These are phyloP conservation scores for Rhinichthys klamathensis DNA, from an alignment of 2,113 vertebrate genomes.

Conservation along the genomic window DNA sequence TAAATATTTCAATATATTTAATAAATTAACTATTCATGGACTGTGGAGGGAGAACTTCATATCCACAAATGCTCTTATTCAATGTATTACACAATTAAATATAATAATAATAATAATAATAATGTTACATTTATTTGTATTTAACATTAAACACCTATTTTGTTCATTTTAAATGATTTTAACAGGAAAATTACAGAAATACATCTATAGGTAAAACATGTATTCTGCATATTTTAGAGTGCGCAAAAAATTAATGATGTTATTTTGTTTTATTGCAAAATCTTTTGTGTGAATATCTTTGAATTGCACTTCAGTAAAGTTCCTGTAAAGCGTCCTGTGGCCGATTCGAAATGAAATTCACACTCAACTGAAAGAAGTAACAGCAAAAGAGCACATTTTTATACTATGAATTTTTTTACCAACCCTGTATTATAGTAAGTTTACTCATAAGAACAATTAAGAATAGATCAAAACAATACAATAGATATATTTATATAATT, in stretches of 20 bases:
- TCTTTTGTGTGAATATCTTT: too few species aligned
- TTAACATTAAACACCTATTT: background rate
- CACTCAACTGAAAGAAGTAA: too few species aligned
- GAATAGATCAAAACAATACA: background rate
- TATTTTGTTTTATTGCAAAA: background rate
- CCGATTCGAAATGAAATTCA: too few species aligned
- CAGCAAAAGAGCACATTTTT: background rate
- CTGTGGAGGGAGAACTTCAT: background rate
- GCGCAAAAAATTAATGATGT: background rate
- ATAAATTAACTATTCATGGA: background rate
- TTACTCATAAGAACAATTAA: background rate
- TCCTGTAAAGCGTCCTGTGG: too few species aligned
- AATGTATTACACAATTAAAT: background rate
- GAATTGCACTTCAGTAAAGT: too few species aligned
- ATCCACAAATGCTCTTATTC: background rate
- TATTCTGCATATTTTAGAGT: background rate
- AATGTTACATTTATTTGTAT: background rate
- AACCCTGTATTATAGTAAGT: background rate
- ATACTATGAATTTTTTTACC: background rate
- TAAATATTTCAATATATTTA: background rate
- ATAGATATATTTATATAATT: too few species aligned
- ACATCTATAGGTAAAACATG: background rate
- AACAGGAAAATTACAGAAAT: background rate
- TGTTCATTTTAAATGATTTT: background rate
- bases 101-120: background rate